These are phyloP conservation scores for Remorina albescens DNA, from an alignment of 2,797 vertebrate genomes.

Conservation along the genomic window DNA sequence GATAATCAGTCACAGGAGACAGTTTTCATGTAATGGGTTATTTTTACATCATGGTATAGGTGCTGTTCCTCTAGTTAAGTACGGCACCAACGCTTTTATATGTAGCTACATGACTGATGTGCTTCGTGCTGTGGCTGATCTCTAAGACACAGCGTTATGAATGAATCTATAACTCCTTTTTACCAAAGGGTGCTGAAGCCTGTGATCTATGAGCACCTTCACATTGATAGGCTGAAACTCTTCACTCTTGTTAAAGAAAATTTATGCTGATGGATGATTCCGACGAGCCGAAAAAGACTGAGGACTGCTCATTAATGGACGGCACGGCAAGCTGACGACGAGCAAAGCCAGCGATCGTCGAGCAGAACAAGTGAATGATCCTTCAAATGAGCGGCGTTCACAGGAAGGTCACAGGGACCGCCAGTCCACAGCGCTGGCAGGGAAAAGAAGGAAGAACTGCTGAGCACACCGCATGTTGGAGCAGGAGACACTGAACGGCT, in stretches of 20 bases:
- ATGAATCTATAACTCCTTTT: conserved; percentile 60
- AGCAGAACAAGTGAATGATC: conserved; percentile 67
- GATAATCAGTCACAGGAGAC: neutral
- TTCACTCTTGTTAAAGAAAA: conserved; percentile 74
- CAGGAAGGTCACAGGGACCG: conserved; percentile 64
- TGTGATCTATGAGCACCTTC: conserved; percentile 72
- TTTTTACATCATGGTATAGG: neutral
- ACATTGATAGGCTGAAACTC: conserved; percentile 69
- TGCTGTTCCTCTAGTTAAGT: neutral
- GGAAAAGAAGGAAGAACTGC: conserved; percentile 55
- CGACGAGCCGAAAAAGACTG: conserved; percentile 49
- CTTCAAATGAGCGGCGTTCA: conserved; percentile 58
- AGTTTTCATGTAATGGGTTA: neutral
- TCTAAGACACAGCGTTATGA: conserved; percentile 51
- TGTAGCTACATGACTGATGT: conserved; percentile 27
- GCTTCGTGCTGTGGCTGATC: conserved; percentile 12
- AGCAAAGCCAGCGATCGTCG: conserved; percentile 51
- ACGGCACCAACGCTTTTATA: conserved; percentile 10
- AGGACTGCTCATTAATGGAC: conserved; percentile 71
- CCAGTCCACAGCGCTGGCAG: conserved; percentile 55
- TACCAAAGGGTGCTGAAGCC: conserved; percentile 39
- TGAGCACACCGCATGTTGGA: conserved; percentile 58
- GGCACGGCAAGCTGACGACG: conserved; percentile 38
- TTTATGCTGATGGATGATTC: conserved; percentile 73
- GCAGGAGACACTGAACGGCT: conserved; percentile 70